Evolutionary conservation across 2,797 vertebrate species (phyloP), one percentile per base, ranked within the genome.

Genomic region (Synanceia verrucosa): DNA sequence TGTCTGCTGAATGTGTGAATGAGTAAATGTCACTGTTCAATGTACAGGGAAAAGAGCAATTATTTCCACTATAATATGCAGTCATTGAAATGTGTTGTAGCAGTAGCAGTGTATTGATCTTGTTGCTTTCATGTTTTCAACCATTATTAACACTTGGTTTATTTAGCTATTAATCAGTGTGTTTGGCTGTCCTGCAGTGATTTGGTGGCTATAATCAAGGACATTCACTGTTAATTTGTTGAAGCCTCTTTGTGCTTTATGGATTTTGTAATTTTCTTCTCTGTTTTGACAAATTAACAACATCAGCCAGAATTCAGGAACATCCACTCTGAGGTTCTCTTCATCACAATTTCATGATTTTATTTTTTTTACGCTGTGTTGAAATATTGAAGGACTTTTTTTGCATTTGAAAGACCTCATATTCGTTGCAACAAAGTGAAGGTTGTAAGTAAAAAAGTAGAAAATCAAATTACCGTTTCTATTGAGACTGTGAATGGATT

Each of bases 341-440:
- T 65, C 18, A n/a, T 16, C 26, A 36, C 19, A 21, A 56, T 71
- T 65, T 31, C 7, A 63, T n/a, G n/a, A n/a, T 77, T 68, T 7
- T 39, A 28, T 4, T 29, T 31, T 73, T 55, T 56, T 39, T 53
- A 21, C 4, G 0, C 39, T 12, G 7, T 31, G 2, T 64, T 72
- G 18, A 52, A 63, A 66, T 57, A 47, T 31, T 73, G 16, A 85
- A 59, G 41, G 18, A 64, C 16, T 58, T 11, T 19, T 39, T 50
- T 23, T 21, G 9, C 39, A 47, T 18, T 51, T 28, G 44, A 74
- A 47, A 31, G 31, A 24, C 12, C 6, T 3, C 10, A 13, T 41
- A 41, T 86, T 71, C 53, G 53, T 39, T 19, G 10, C 2, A 19
- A 77, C 23, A 55, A 48, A 62, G 37, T 47, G 78, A 85, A 86